phyloP scores from a whole-genome alignment of 2,113 vertebrate species.

The Cryptotis parvus region DNA sequence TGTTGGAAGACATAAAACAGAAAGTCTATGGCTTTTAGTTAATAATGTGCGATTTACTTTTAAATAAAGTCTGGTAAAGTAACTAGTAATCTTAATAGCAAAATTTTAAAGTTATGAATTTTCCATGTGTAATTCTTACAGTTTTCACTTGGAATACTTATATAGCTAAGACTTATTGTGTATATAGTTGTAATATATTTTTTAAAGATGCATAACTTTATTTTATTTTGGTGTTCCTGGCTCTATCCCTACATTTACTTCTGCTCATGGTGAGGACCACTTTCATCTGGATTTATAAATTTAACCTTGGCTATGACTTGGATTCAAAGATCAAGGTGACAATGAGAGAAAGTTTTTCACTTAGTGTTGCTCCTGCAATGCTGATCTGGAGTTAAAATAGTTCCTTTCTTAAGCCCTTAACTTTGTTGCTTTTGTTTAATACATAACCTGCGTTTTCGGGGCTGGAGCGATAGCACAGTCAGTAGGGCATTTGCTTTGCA shows the following conservation, averaged over 20 bases:
- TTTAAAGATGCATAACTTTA: background rate
- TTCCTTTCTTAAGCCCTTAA: background rate
- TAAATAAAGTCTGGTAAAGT: conserved; percentile 61
- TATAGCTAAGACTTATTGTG: background rate
- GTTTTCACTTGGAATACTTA: conserved; percentile 28
- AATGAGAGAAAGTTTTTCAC: background rate
- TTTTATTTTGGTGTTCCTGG: background rate
- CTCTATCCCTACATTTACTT: background rate
- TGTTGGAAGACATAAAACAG: conserved; percentile 62
- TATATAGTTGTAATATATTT: background rate
- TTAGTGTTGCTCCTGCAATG: background rate
- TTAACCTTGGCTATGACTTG: background rate
- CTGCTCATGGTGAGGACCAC: background rate
- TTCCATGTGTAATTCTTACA: too few relatives aligned
- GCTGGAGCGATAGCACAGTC: too few relatives aligned
- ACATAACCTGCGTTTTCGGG: too few relatives aligned
- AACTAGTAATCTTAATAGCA: conserved; percentile 54
- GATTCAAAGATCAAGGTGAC: background rate
- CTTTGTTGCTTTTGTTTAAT: background rate
- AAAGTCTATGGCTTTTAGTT: conserved; percentile 58
- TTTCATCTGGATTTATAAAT: background rate
- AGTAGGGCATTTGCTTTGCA: too few relatives aligned
- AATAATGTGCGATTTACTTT: conserved; percentile 65
- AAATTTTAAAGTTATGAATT: background rate
- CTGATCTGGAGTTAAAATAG: background rate